Evolutionary conservation across 1,140 invertebrate genomes (phyloP), one percentile per base, ranked within the genome.

Genomic region (Physella acuta): DNA sequence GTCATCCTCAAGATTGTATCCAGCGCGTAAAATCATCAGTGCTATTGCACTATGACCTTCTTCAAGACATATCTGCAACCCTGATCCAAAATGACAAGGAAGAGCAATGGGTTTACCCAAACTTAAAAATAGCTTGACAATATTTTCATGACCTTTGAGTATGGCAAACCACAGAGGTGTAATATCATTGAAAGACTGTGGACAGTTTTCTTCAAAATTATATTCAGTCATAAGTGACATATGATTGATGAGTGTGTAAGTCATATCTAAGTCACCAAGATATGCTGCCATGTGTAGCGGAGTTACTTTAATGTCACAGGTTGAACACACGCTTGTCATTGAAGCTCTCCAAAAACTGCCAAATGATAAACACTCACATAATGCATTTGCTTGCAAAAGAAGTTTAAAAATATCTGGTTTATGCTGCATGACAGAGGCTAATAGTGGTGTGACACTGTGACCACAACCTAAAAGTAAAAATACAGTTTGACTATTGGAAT

Each of bases 161-260:
- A 72, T 34, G 0, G 65, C 71, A 33, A 72, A 62, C 71, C 71
- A 72, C 36, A 72, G 36, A 28, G 71, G 71, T 58, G 71, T 68
- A 31, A 72, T 68, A 20, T 72, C 71, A 33, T 72, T 56, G 24
- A 56, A 67, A 39, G 53, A 67, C 14, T 34, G 34, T 3, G 30
- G 8, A n/a, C 31, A 44, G 16, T 56, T 56, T 37, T 67, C 31
- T 37, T 20, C n/a, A n/a, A 34, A 34, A 28, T 58, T 56, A 24
- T 56, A 14, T 53, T 65, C 49, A 33, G 39, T 65, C 51, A 53
- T 53, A 11, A 52, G 20, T 26, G 44, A 3, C 11, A 52, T 65
- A 53, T 26, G 33, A 16, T 56, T 37, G 20, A 67, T 11, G 1
- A 67, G 64, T 30, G 31, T 28, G 16, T 67, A 39, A 1, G 64